These are phyloP conservation scores for Melieria picta DNA, from an alignment of 2,888 invertebrate species.

Conservation along the genomic window DNA sequence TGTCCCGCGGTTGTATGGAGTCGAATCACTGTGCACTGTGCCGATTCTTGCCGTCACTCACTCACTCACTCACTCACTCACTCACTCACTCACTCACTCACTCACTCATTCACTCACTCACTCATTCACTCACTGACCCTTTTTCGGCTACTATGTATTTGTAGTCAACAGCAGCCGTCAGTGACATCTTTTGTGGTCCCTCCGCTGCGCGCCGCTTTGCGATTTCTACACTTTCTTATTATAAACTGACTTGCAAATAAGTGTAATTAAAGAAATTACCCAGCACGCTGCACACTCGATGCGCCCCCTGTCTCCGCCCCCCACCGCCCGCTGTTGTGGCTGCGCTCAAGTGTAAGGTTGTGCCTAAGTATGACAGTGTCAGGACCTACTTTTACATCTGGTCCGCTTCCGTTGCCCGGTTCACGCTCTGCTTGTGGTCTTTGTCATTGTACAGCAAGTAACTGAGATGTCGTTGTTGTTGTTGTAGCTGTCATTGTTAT, in stretches of 20 bases:
- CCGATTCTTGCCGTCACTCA: not conserved
- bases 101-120: not conserved
- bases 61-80: not conserved
- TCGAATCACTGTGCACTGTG: too few species aligned
- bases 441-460: not conserved
- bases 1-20: too few species aligned
- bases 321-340: not conserved
- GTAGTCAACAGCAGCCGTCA: not conserved
- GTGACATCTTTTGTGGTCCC: too few species aligned
- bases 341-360: not conserved
- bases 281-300: not conserved
- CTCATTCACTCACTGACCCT: not conserved
- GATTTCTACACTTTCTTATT: not conserved
- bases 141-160: slow-evolving; percentile 1
- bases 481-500: not conserved
- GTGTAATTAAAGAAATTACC: slow-evolving; percentile 34
- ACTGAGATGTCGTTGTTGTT: not conserved
- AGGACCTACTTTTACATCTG: not conserved
- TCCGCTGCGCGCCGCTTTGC: not conserved
- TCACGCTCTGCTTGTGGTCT: too few species aligned
- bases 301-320: not conserved
- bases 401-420: too few species aligned
- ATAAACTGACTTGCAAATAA: slow-evolving; percentile 18
- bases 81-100: slow-evolving; percentile 3
- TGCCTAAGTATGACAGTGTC: not conserved